Base-by-base conservation (phyloP, 2,888 invertebrate genomes). In the Epinotia nisella region DNA sequence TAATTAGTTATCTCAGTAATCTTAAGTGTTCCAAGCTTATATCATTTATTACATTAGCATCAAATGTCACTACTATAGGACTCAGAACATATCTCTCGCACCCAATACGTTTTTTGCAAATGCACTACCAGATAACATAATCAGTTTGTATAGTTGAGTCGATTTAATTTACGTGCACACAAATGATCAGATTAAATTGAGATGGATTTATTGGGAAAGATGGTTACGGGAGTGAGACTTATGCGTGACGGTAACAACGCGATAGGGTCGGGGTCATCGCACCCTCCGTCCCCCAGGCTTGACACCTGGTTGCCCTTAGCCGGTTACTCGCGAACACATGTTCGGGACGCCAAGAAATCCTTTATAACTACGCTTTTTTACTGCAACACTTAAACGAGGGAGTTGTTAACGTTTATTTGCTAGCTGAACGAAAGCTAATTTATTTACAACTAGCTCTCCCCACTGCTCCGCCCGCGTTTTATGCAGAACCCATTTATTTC, bases 181-280 rank as follows among this genome's bases (percentile, higher is more conserved):
- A 29, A 64, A 11, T n/a, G n/a, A 7, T 35, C 35, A 13, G 2
- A 41, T 75, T 81, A 79, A 81, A 83, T 85, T 21, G 55, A 66
- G 66, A 66, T 66, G 24, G 53, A 65, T 55, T 65, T 58, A 67
- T 59, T 19, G 58, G 67, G 70, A 68, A 56, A 71, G 60, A 68
- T 71, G 66, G 71, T 73, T 70, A 74, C 72, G 81, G 84, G 86
- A 84, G 75, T 73, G 81, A 84, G 86, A 83, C 82, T 83, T 83
- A 82, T 82, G 85, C 87, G 84, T 88, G 87, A 85, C 85, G 84
- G 80, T 80, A 81, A 82, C 83, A 85, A 85, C 82, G 84, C 83
- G 83, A 83, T 87, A 86, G 88, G 87, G 88, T 79, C 85, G 88
- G 85, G 93, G 93, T 92, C 92, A 90, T 86, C 89, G 92, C 90